A percentile compares a stretch with the other conserved stretches of the same genome.
These are phyloP conservation scores for Rhagophthalmus giganteus DNA, from an alignment of 2,888 invertebrate species.

Conservation along the genomic window DNA sequence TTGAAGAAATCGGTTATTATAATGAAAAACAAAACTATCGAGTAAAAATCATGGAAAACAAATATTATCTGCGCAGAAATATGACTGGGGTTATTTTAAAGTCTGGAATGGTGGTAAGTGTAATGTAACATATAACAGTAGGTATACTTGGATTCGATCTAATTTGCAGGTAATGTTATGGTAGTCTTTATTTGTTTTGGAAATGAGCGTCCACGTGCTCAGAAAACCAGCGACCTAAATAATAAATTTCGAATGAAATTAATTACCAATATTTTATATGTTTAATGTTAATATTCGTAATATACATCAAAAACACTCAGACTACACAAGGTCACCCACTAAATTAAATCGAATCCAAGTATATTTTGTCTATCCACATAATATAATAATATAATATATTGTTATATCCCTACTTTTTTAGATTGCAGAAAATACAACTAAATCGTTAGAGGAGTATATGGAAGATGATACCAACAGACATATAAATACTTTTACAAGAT, in stretches of 20 bases:
- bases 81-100: conserved; percentile 62
- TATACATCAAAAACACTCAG: too few species aligned
- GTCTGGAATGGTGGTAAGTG: conserved; percentile 60
- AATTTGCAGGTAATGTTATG: too few species aligned
- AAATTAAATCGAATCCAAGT: neutral
- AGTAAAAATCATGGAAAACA: conserved; percentile 21
- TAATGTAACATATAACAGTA: too few species aligned
- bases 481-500: conserved; percentile 66
- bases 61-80: conserved; percentile 54
- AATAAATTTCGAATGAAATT: too few species aligned
- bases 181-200: too few species aligned
- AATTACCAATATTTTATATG: too few species aligned
- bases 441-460: conserved; percentile 59
- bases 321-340: neutral
- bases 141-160: too few species aligned
- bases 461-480: conserved; percentile 57
- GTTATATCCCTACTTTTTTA: too few species aligned
- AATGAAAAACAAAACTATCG: conserved; percentile 40
- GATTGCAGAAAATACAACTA: conserved; percentile 53
- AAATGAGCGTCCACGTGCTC: too few species aligned
- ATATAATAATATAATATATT: too few species aligned
- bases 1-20: conserved; percentile 59
- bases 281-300: too few species aligned
- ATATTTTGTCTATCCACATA: neutral
- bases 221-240: too few species aligned